These are phyloP conservation scores for Eupithecia tripunctaria DNA, from an alignment of 2,888 invertebrate species.

Conservation along the genomic window DNA sequence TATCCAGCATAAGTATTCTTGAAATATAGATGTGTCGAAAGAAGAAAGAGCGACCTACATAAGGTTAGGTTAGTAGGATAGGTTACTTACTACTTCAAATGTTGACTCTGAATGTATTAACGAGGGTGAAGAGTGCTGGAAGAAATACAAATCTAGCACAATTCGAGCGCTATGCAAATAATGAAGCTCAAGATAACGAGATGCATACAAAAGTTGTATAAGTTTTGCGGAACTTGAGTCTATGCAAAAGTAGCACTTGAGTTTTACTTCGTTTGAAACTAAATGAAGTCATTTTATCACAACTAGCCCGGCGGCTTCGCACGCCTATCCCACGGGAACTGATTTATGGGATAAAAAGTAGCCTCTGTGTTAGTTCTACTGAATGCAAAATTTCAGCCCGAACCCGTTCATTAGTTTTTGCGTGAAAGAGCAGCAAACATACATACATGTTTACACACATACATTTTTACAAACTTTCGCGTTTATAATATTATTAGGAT, in stretches of 20 bases:
- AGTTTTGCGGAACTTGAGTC: slow-evolving; percentile 41
- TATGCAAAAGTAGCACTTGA: slow-evolving; percentile 26
- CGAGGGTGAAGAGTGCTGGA: slow-evolving; percentile 38
- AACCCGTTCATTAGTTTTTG: too few species aligned
- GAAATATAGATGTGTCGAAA: not conserved
- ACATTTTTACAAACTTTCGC: too few species aligned
- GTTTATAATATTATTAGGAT: too few species aligned
- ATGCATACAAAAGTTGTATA: slow-evolving; percentile 62
- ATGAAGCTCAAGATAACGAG: slow-evolving; percentile 69
- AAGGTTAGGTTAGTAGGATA: not conserved
- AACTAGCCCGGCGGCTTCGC: too few species aligned
- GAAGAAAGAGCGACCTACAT: slow-evolving; percentile 1
- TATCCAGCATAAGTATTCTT: not conserved
- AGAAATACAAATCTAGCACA: slow-evolving; percentile 48
- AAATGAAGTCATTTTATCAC: not conserved
- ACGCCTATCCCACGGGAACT: too few species aligned
- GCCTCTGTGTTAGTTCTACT: too few species aligned
- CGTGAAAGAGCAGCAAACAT: too few species aligned
- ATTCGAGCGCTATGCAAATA: slow-evolving; percentile 63
- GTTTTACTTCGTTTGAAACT: slow-evolving; percentile 13
- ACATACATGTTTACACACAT: too few species aligned
- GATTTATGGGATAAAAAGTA: too few species aligned
- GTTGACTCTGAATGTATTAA: slow-evolving; percentile 35
- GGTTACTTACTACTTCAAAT: slow-evolving; percentile 22
- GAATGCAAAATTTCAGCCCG: too few species aligned